These are phyloP conservation scores for Piprites chloris DNA, from an alignment of 2,113 vertebrate species.

Conservation along the genomic window DNA sequence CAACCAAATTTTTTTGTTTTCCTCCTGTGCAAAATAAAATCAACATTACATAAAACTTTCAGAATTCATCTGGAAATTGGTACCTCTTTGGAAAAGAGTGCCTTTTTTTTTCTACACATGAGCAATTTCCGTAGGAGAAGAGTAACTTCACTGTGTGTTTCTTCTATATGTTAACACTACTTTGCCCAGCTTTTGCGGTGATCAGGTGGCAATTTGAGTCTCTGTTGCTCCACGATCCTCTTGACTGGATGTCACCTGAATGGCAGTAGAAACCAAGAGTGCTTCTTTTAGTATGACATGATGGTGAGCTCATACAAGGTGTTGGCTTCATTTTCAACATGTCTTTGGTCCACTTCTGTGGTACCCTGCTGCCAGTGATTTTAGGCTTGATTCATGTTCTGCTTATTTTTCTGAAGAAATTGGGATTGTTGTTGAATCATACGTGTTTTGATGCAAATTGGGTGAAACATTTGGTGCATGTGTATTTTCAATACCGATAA, in stretches of 20 bases:
- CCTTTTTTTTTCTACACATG: neutral
- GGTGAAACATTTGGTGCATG: neutral
- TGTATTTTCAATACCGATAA: neutral
- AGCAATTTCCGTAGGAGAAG: neutral
- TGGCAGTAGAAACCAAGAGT: neutral
- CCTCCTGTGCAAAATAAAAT: neutral
- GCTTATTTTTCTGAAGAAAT: neutral
- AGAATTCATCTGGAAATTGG: neutral
- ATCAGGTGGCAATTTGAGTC: neutral
- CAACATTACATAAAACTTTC: neutral
- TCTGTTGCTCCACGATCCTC: neutral
- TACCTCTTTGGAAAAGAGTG: neutral
- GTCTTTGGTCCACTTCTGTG: neutral
- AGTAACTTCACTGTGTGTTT: neutral
- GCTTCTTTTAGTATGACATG: neutral
- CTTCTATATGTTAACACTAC: neutral
- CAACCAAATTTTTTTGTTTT: neutral
- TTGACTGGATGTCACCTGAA: neutral
- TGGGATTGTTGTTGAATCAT: neutral
- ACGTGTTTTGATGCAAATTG: neutral
- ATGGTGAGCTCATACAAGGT: neutral
- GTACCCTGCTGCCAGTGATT: neutral
- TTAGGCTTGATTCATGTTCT: neutral
- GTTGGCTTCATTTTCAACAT: neutral
- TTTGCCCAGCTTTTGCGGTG: neutral